Evolutionary conservation across 2,888 invertebrate genomes (phyloP).

Genomic region (Epirrhoe alternata): DNA sequence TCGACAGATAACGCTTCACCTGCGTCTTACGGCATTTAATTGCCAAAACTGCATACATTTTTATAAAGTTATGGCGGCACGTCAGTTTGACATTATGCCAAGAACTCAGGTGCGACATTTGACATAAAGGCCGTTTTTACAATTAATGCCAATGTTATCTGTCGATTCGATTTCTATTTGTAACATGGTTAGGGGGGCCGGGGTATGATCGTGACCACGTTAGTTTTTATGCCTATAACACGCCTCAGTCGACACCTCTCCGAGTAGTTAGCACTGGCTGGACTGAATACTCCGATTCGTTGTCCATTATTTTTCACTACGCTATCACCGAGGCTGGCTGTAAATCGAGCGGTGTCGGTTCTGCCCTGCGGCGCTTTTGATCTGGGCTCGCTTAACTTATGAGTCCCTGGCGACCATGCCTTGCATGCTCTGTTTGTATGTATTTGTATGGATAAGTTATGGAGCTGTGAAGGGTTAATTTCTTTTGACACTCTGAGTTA

Average conservation of each 20-base stretch:
- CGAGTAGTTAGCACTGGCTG: constrained; percentile 18
- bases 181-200: no score
- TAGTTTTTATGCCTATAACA: no score
- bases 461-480: constrained; percentile 19
- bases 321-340: constrained; percentile 42
- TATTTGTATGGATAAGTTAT: constrained; percentile 35
- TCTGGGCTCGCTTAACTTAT: constrained; percentile 74
- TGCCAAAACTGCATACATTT: no score
- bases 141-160: no score
- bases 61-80: no score
- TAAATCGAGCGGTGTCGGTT: constrained; percentile 68
- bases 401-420: constrained; percentile 67
- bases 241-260: constrained; percentile 8
- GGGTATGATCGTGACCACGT: no score
- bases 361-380: constrained; percentile 71
- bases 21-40: no score
- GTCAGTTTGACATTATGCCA: no score
- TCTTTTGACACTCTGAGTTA: constrained; percentile 5
- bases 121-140: no score
- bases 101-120: no score
- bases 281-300: constrained; percentile 22
- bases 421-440: constrained; percentile 37
- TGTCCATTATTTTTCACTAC: constrained; percentile 35
- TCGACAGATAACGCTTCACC: no score
- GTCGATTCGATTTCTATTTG: no score